These are phyloP conservation scores for Lycorma delicatula DNA, from an alignment of 1,140 invertebrate genomes.

Conservation along the genomic window DNA sequence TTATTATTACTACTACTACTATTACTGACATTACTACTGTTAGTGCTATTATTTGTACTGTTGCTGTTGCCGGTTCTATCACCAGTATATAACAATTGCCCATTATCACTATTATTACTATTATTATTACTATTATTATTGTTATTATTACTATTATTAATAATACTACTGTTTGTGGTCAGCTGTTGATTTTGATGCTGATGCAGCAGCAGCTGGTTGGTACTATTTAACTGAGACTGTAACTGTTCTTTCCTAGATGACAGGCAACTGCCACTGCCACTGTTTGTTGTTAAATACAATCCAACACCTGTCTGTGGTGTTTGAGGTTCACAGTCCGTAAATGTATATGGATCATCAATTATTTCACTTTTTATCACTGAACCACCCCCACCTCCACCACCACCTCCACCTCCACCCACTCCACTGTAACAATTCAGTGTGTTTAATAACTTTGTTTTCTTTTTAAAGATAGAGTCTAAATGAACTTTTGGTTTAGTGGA, in stretches of 20 bases:
- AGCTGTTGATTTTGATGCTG: background rate
- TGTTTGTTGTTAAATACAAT: slow-evolving; percentile 11
- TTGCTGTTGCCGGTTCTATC: background rate
- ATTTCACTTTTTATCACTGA: slow-evolving; percentile 16
- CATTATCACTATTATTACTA: too few relatives aligned
- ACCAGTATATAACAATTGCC: too few relatives aligned
- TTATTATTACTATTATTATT: too few relatives aligned
- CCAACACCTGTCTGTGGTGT: too few relatives aligned
- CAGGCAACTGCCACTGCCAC: too few relatives aligned
- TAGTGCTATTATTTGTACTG: background rate
- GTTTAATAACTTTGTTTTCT: too few relatives aligned
- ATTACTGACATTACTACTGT: background rate
- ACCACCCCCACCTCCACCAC: too few relatives aligned
- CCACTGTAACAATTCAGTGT: too few relatives aligned
- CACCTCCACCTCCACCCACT: too few relatives aligned
- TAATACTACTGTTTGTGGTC: too few relatives aligned
- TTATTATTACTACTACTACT: background rate
- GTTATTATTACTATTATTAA: too few relatives aligned
- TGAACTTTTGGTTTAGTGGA: slow-evolving; percentile 18
- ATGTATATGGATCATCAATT: slow-evolving; percentile 27
- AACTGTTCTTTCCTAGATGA: background rate
- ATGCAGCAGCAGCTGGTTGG: background rate
- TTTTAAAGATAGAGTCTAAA: too few relatives aligned
- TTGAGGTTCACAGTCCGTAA: slow-evolving; percentile 27
- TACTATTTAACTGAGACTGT: slow-evolving; percentile 13